phyloP scores from a whole-genome alignment of 2,113 vertebrate genomes.

The Megaceryle maxima region DNA sequence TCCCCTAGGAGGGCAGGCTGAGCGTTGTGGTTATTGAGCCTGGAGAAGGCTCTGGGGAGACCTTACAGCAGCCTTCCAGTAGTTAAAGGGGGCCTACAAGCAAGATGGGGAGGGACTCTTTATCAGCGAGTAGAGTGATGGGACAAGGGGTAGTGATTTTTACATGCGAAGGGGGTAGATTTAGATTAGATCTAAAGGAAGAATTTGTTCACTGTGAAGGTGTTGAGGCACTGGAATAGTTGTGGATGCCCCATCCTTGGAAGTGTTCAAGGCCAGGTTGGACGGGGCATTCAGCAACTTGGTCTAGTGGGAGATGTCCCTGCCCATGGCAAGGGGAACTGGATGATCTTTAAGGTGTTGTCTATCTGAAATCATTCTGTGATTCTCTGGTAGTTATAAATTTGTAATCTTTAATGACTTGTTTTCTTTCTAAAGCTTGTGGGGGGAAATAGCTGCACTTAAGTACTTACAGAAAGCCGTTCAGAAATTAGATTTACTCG shows the following conservation, averaged over 20 bases:
- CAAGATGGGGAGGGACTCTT: too few relatives aligned
- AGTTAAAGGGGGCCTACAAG: too few relatives aligned
- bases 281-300: neutral
- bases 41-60: too few relatives aligned
- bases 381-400: neutral
- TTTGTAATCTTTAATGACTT: neutral
- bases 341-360: neutral
- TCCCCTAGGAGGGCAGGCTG: neutral
- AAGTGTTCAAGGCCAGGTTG: neutral
- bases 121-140: too few relatives aligned
- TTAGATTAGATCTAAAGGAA: neutral
- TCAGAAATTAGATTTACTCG: constrained; percentile 9
- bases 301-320: neutral
- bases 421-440: neutral
- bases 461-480: neutral
- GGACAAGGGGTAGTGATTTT: too few relatives aligned
- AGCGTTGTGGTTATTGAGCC: too few relatives aligned
- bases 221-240: neutral
- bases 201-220: neutral
- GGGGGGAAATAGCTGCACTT: neutral
- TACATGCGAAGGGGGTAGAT: neutral
- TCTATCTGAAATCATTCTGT: neutral
- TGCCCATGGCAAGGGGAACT: neutral
- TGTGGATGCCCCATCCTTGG: neutral
- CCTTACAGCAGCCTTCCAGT: too few relatives aligned